A percentile compares a stretch with the other conserved stretches of the same genome.
Conservation (phyloP, 1,140 invertebrate genomes). For the Aphidius gifuensis region DNA sequence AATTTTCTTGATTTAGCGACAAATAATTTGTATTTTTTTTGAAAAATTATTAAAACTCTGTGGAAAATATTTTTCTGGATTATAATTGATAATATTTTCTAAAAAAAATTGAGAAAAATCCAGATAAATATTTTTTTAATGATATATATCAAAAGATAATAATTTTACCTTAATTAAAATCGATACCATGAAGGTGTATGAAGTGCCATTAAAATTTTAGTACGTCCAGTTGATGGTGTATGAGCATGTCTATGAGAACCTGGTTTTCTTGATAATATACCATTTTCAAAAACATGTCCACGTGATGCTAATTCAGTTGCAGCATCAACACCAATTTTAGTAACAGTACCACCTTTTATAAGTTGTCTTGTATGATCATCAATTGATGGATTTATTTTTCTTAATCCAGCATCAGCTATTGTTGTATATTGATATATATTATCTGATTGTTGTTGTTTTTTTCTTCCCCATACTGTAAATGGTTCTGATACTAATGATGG, state of each 20-base stretch:
- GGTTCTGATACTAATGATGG: slow-evolving; percentile 77
- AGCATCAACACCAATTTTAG: slow-evolving; percentile 47
- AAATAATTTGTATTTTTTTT: too few relatives aligned
- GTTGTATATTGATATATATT: slow-evolving; percentile 52
- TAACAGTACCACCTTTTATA: slow-evolving; percentile 45
- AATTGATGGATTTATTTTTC: slow-evolving; percentile 44
- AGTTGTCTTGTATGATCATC: slow-evolving; percentile 49
- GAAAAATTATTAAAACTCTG: too few relatives aligned
- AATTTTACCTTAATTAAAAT: slow-evolving; percentile 35
- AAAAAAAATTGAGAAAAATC: too few relatives aligned
- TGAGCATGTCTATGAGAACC: slow-evolving; percentile 38
- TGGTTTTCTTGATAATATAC: slow-evolving; percentile 43
- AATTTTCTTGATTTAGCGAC: too few relatives aligned
- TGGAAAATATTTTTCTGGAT: too few relatives aligned
- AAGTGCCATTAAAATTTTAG: slow-evolving; percentile 48
- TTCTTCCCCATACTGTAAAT: slow-evolving; percentile 74
- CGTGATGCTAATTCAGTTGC: slow-evolving; percentile 46
- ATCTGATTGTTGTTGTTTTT: slow-evolving; percentile 49
- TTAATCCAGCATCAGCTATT: slow-evolving; percentile 45
- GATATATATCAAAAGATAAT: too few relatives aligned
- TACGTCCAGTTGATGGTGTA: slow-evolving; percentile 43
- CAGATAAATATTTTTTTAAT: too few relatives aligned
- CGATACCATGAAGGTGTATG: slow-evolving; percentile 53
- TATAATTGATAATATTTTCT: too few relatives aligned
- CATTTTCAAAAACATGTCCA: slow-evolving; percentile 49